These are phyloP conservation scores for Odontesthes bonariensis DNA, from an alignment of 2,113 vertebrate species.

Conservation along the genomic window DNA sequence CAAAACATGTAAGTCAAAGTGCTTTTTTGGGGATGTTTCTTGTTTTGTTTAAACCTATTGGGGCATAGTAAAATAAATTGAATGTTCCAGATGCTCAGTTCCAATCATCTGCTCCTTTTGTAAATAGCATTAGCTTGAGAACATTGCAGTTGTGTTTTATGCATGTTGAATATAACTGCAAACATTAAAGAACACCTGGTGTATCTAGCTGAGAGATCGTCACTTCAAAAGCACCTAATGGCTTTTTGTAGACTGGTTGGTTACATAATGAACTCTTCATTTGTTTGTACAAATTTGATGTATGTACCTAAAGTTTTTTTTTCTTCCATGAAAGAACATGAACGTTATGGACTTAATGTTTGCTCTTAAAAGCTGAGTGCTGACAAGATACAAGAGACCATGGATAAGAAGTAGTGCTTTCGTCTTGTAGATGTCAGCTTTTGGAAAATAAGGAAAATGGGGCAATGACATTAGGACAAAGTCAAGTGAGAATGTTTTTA, in stretches of 20 bases:
- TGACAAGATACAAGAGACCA: too few species aligned
- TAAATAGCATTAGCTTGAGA: background rate
- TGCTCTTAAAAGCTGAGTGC: too few species aligned
- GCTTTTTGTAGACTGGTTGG: background rate
- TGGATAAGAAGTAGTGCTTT: too few species aligned
- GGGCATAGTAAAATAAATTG: too few species aligned
- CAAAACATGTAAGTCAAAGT: background rate
- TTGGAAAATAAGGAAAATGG: too few species aligned
- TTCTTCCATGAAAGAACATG: too few species aligned
- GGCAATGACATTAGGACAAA: too few species aligned
- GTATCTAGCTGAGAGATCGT: background rate
- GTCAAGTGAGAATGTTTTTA: too few species aligned
- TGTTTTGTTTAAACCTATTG: background rate
- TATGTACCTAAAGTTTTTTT: too few species aligned
- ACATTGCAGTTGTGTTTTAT: background rate
- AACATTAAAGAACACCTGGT: background rate
- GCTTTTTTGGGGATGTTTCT: background rate
- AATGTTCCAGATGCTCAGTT: background rate
- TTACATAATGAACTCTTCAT: background rate
- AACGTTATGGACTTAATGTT: too few species aligned
- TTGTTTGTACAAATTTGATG: background rate
- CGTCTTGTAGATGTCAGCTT: too few species aligned
- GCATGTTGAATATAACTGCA: background rate
- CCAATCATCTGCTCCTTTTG: background rate
- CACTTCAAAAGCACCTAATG: background rate